Conservation (phyloP, 2,797 vertebrate species). For the Pogoniulus pusillus region DNA sequence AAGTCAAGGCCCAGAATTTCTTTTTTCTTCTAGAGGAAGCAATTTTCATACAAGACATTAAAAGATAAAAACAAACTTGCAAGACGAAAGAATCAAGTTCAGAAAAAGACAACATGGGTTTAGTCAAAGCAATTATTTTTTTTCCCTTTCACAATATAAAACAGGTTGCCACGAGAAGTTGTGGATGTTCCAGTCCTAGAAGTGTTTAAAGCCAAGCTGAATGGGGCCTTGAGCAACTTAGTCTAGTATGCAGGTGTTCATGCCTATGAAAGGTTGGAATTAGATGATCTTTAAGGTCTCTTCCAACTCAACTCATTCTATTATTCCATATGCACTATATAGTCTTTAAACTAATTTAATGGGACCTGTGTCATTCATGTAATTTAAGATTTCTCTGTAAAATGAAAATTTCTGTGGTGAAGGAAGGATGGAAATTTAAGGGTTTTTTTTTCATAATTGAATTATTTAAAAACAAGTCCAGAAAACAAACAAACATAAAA, state of each 20-base stretch:
- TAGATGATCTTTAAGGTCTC: too few relatives aligned
- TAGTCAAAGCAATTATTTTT: not conserved
- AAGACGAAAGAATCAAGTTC: not conserved
- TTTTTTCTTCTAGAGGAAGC: not conserved
- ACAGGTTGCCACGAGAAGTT: too few relatives aligned
- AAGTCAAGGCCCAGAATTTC: not conserved
- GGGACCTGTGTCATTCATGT: not conserved
- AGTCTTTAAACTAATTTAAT: not conserved
- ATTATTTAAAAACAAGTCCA: not conserved
- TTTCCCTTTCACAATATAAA: not conserved
- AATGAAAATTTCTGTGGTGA: not conserved
- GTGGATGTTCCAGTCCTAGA: too few relatives aligned
- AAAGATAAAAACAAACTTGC: not conserved
- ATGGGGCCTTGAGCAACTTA: too few relatives aligned
- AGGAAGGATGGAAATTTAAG: not conserved
- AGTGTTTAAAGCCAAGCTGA: too few relatives aligned
- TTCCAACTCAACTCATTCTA: too few relatives aligned
- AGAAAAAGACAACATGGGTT: not conserved
- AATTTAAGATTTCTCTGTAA: not conserved
- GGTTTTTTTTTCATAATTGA: not conserved
- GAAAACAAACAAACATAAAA: not conserved
- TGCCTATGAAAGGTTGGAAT: too few relatives aligned
- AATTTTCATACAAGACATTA: not conserved
- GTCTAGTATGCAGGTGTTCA: too few relatives aligned
- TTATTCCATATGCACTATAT: not conserved